Conservation (phyloP, 2,797 vertebrate genomes). For the Macroramphosus scolopax region DNA sequence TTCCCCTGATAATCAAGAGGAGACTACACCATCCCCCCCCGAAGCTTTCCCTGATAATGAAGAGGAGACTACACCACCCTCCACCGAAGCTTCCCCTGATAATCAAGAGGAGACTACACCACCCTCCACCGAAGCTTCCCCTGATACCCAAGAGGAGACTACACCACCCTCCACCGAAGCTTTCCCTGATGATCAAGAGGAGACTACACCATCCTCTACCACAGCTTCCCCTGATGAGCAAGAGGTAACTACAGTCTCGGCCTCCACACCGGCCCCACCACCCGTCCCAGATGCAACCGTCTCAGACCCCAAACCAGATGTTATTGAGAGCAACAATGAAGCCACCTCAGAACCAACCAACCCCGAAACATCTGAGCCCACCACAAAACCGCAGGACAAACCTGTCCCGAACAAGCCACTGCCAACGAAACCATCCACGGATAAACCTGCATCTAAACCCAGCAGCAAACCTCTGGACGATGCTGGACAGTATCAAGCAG, state of each 20-base stretch:
- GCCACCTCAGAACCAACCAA: constrained; percentile 2
- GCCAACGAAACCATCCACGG: constrained; percentile 18
- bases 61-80: too few relatives aligned
- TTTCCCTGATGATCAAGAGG: neutral
- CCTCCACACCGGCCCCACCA: constrained; percentile 12
- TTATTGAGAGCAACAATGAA: constrained; percentile 11
- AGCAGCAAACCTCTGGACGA: constrained; percentile 43
- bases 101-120: too few relatives aligned
- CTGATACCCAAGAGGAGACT: too few relatives aligned
- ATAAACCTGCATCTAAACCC: constrained; percentile 41
- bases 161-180: too few relatives aligned
- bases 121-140: too few relatives aligned
- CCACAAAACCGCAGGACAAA: constrained; percentile 35
- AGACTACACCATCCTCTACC: neutral
- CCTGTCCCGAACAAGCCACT: constrained; percentile 18
- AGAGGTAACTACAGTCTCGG: constrained; percentile 14
- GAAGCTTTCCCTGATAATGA: too few relatives aligned
- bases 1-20: too few relatives aligned
- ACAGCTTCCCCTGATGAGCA: constrained; percentile 9
- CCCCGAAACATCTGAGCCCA: constrained; percentile 11
- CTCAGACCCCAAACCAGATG: neutral
- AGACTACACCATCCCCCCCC: too few relatives aligned
- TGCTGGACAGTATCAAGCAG: constrained; percentile 63
- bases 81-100: too few relatives aligned
- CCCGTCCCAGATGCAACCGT: constrained; percentile 3